These are phyloP conservation scores for Cosmia pyralina DNA, from an alignment of 2,888 invertebrate species.

Conservation along the genomic window DNA sequence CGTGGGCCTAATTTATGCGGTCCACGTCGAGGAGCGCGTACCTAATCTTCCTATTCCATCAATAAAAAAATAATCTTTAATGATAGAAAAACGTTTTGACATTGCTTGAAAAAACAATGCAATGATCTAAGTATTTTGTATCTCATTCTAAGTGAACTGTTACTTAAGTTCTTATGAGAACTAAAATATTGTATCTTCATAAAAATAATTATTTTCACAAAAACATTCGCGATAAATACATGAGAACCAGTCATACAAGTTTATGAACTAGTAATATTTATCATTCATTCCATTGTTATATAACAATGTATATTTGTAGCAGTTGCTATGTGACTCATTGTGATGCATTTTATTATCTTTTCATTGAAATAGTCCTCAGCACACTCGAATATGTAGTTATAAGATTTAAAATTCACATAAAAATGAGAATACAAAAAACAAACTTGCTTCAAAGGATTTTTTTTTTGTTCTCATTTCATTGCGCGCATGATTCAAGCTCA, in stretches of 20 bases:
- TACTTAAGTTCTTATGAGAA: too few species aligned
- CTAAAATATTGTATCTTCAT: background rate
- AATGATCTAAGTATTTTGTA: too few species aligned
- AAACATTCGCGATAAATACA: constrained; percentile 1
- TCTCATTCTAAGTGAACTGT: too few species aligned
- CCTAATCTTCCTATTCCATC: too few species aligned
- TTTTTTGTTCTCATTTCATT: constrained; percentile 61
- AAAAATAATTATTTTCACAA: background rate
- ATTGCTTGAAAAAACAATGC: too few species aligned
- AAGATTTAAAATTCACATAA: constrained; percentile 47
- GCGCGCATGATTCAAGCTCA: constrained; percentile 68
- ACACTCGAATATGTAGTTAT: constrained; percentile 56
- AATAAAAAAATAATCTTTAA: too few species aligned
- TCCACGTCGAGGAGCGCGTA: too few species aligned
- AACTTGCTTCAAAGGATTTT: constrained; percentile 27
- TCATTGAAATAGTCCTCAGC: constrained; percentile 64
- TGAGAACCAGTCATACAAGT: background rate
- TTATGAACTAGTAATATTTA: constrained; percentile 27
- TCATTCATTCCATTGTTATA: constrained; percentile 17
- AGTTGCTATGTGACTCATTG: constrained; percentile 5
- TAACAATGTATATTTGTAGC: background rate
- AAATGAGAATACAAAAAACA: constrained; percentile 62
- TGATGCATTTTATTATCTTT: constrained; percentile 26
- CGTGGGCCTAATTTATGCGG: too few species aligned
- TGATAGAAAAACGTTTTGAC: too few species aligned